A percentile compares a stretch with the other conserved stretches of the same genome.
Conservation (phyloP, 2,888 invertebrate species). For the Capitulum mitella region DNA sequence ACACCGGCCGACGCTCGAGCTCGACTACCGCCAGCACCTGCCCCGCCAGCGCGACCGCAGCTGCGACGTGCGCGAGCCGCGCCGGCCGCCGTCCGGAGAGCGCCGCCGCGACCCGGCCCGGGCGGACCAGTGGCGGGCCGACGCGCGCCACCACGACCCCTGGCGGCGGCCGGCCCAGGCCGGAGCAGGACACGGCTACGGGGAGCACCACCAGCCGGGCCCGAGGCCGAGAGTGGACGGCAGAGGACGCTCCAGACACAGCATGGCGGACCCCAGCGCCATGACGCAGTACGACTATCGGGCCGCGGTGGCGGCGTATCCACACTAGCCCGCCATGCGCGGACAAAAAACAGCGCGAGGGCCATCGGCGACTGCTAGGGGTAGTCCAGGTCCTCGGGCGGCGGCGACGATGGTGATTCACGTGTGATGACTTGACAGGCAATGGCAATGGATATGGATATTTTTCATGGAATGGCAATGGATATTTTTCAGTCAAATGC, state of each 20-base stretch:
- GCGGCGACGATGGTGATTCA: not conserved
- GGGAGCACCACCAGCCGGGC: not conserved
- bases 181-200: not conserved
- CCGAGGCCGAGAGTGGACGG: not conserved
- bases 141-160: not conserved
- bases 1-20: not conserved
- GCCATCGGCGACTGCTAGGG: not conserved
- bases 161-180: not conserved
- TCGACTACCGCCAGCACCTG: constrained; percentile 5
- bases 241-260: not conserved
- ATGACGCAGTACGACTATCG: not conserved
- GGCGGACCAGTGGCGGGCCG: not conserved
- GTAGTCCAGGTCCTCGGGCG: not conserved
- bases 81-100: not conserved
- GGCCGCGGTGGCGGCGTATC: not conserved
- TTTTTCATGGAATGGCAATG: not conserved
- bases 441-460: no score
- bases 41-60: not conserved
- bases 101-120: not conserved
- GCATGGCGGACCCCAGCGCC: not conserved
- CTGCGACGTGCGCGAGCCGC: not conserved
- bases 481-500: not conserved
- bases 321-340: not conserved
- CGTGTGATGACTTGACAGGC: not conserved
- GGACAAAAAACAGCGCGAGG: not conserved